These are phyloP conservation scores for Hypotaenidia okinawae DNA, from an alignment of 2,797 vertebrate genomes.

Conservation along the genomic window DNA sequence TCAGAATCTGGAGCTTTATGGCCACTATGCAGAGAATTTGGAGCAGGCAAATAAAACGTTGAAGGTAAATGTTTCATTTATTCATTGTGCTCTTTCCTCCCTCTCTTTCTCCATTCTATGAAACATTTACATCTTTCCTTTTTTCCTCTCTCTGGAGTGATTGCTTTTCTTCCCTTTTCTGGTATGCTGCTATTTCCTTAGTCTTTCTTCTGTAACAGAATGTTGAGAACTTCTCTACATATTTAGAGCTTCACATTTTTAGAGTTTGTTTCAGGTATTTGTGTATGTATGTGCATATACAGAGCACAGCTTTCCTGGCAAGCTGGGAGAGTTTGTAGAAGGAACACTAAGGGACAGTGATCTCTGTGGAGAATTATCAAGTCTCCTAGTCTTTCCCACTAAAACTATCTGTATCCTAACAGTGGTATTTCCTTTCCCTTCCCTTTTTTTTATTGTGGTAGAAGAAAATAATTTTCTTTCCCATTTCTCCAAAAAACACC, in stretches of 20 bases:
- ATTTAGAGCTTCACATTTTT: background rate
- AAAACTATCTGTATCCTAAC: background rate
- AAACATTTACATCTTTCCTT: background rate
- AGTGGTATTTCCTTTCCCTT: background rate
- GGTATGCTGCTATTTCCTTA: background rate
- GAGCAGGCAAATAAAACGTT: conserved; percentile 81
- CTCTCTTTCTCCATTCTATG: background rate
- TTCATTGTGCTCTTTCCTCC: background rate
- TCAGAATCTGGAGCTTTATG: conserved; percentile 83
- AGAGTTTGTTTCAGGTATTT: background rate
- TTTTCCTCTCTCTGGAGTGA: background rate
- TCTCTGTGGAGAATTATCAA: background rate
- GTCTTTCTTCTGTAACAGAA: background rate
- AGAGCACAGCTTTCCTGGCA: background rate
- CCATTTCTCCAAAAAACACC: background rate
- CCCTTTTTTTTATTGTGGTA: rapidly evolving
- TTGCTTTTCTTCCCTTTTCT: background rate
- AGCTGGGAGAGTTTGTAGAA: background rate
- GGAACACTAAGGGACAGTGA: background rate
- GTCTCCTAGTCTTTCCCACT: background rate
- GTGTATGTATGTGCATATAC: background rate
- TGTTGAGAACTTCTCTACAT: background rate
- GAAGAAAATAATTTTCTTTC: background rate
- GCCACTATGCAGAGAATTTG: conserved; percentile 85
- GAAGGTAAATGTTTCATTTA: conserved; percentile 73